phyloP scores from a whole-genome alignment of 2,888 invertebrate species.

The Phyto melanocephala region DNA sequence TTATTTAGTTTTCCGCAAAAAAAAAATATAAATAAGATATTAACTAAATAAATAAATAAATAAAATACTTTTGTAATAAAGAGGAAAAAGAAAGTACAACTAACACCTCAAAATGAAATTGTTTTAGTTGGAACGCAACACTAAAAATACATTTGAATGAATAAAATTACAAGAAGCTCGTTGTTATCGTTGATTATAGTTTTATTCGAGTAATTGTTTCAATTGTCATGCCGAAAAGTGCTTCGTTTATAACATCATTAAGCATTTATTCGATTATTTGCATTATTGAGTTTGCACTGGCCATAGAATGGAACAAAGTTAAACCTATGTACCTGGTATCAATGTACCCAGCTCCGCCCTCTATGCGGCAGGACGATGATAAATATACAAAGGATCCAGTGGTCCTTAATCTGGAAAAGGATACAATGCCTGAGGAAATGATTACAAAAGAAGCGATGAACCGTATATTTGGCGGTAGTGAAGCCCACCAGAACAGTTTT shows the following conservation, averaged over 20 bases:
- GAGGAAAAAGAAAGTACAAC: constrained; percentile 67
- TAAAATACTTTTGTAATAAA: constrained; percentile 24
- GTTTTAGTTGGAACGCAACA: constrained; percentile 23
- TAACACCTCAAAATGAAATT: constrained; percentile 36
- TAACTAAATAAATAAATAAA: constrained; percentile 16
- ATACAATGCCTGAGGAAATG: constrained; percentile 72
- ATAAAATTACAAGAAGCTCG: constrained; percentile 4
- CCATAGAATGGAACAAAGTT: constrained; percentile 75
- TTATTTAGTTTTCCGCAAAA: constrained; percentile 56
- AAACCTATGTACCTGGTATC: constrained; percentile 77
- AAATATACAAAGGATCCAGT: constrained; percentile 69
- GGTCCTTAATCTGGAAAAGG: constrained; percentile 74
- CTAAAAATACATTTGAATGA: constrained; percentile 26
- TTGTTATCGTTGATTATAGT: not conserved
- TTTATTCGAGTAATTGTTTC: constrained; percentile 10
- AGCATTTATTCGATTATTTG: constrained; percentile 39
- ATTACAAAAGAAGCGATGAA: constrained; percentile 75
- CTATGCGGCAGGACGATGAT: constrained; percentile 54
- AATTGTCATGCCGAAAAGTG: constrained; percentile 57
- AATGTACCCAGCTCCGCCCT: constrained; percentile 71
- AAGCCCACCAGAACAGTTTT: constrained; percentile 73
- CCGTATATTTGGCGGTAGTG: constrained; percentile 76
- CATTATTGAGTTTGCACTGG: constrained; percentile 54
- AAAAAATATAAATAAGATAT: constrained; percentile 19
- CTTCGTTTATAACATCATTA: constrained; percentile 38